A percentile compares a stretch with the other conserved stretches of the same genome.
Evolutionary conservation across 2,888 invertebrate genomes (phyloP).

Genomic region (Rotaria sp.): DNA sequence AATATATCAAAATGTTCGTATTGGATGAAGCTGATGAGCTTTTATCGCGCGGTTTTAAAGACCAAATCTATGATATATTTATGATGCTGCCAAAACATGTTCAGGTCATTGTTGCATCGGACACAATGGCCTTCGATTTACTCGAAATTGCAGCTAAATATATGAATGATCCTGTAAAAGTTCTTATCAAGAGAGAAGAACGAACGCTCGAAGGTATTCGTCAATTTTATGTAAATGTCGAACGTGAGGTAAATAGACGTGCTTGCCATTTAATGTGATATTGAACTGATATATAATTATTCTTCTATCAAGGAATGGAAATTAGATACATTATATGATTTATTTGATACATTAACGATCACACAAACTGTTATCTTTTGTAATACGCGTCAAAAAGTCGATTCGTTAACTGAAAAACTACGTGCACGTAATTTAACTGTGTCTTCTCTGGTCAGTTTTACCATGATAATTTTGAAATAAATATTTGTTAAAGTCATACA

Average conservation of each 20-base stretch:
- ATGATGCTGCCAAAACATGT: constrained; percentile 80
- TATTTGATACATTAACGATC: constrained; percentile 95
- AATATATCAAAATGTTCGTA: too few relatives aligned
- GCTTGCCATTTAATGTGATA: neutral
- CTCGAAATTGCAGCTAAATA: constrained; percentile 93
- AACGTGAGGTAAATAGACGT: constrained; percentile 79
- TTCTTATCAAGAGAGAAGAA: constrained; percentile 71
- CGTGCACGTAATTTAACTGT: constrained; percentile 89
- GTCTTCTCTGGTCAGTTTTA: constrained; percentile 68
- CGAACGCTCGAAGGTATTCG: constrained; percentile 88
- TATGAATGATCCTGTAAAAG: constrained; percentile 90
- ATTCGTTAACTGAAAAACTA: constrained; percentile 93
- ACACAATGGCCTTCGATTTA: constrained; percentile 96
- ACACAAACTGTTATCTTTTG: constrained; percentile 99
- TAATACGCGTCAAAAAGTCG: constrained; percentile 97
- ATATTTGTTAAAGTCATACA: too few relatives aligned
- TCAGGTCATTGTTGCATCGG: constrained; percentile 88
- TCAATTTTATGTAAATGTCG: constrained; percentile 90
- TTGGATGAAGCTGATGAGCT: constrained; percentile 61
- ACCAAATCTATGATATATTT: constrained; percentile 98
- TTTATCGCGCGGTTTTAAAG: constrained; percentile 97
- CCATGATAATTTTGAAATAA: constrained; percentile 50
- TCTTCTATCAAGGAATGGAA: constrained; percentile 57
- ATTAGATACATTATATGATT: constrained; percentile 77
- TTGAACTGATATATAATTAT: neutral